These are phyloP conservation scores for Sylvicapra grimmia DNA, from an alignment of 2,113 vertebrate species.

Conservation along the genomic window DNA sequence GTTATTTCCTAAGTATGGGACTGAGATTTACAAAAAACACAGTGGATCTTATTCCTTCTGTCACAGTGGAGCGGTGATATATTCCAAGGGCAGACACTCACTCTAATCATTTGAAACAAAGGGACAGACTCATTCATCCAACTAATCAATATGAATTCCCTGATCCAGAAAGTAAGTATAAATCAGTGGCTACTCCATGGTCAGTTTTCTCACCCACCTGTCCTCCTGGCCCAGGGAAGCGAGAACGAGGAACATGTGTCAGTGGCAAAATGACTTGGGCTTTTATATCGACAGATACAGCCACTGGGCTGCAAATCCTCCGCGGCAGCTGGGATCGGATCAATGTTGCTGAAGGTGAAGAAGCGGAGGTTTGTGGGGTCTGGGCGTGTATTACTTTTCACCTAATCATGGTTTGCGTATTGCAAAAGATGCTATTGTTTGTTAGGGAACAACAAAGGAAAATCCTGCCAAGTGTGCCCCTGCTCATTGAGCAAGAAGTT, in stretches of 20 bases:
- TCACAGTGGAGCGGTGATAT: slow-evolving; percentile 47
- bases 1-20: slow-evolving; percentile 53
- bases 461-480: background rate
- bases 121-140: slow-evolving; percentile 48
- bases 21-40: slow-evolving; percentile 49
- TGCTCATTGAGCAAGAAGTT: background rate
- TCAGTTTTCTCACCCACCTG: slow-evolving; percentile 42
- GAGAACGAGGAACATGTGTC: background rate
- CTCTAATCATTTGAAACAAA: slow-evolving; percentile 63
- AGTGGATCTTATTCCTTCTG: slow-evolving; percentile 23
- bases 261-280: background rate
- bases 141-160: slow-evolving; percentile 63
- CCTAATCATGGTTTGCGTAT: background rate
- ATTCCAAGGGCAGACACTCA: slow-evolving; percentile 56
- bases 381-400: background rate
- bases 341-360: slow-evolving; percentile 25
- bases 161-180: slow-evolving; percentile 47
- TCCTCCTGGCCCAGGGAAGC: background rate
- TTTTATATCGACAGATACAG: slow-evolving; percentile 42
- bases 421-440: background rate
- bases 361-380: background rate
- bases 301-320: slow-evolving; percentile 47
- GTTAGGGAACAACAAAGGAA: background rate
- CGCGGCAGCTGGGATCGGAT: background rate
- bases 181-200: slow-evolving; percentile 58